These are phyloP conservation scores for Calameuta idolon DNA, from an alignment of 2,888 invertebrate species.

Conservation along the genomic window DNA sequence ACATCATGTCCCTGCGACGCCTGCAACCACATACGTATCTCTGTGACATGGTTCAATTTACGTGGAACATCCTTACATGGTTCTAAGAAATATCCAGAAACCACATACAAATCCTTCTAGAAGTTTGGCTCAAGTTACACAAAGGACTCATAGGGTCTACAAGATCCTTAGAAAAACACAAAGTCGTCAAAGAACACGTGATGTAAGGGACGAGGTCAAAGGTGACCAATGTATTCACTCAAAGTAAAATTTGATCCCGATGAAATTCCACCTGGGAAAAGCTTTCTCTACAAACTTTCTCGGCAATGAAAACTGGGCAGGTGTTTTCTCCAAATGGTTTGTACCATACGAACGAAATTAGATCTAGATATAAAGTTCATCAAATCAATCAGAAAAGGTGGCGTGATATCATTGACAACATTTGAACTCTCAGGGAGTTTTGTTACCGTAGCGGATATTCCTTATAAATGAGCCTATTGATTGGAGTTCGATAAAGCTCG, in stretches of 20 bases:
- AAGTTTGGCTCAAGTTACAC: neutral
- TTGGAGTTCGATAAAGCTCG: constrained; percentile 4
- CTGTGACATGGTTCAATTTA: constrained; percentile 42
- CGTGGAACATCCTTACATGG: constrained; percentile 3
- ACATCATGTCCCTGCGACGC: constrained; percentile 65
- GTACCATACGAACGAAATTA: neutral
- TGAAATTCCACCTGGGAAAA: too few relatives aligned
- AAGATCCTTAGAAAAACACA: neutral
- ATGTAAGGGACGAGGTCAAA: too few relatives aligned
- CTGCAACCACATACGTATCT: constrained; percentile 46
- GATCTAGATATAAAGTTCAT: neutral
- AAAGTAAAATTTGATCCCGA: too few relatives aligned
- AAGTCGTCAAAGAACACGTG: too few relatives aligned
- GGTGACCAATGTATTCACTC: too few relatives aligned
- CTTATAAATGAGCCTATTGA: neutral
- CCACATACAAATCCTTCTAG: neutral
- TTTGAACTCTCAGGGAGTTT: too few relatives aligned
- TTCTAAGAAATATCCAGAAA: neutral
- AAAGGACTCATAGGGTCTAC: neutral
- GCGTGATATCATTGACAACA: neutral
- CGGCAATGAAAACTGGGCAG: too few relatives aligned
- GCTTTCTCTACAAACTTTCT: too few relatives aligned
- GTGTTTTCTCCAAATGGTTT: neutral
- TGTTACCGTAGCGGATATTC: neutral
- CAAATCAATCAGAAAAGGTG: neutral